Percentiles rank a stretch among this genome's conserved stretches.
Conservation (phyloP, 1,140 invertebrate species). For the Brachionus asplanchnoidis region DNA sequence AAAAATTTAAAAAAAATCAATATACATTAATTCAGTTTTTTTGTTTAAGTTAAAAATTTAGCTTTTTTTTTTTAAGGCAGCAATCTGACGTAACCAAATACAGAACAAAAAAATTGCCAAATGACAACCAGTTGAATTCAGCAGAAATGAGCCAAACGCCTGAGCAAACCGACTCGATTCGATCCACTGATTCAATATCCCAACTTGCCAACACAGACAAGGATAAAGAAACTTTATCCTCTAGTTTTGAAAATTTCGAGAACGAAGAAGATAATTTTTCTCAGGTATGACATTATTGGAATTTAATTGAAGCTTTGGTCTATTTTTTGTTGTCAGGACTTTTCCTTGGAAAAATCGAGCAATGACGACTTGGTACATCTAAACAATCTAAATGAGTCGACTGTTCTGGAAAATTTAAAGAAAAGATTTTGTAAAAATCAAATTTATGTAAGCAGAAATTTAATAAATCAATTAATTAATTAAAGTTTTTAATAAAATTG, state of each 20-base stretch:
- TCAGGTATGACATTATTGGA: neutral
- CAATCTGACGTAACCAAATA: neutral
- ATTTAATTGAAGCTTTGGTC: neutral
- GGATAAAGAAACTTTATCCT: neutral
- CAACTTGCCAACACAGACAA: neutral
- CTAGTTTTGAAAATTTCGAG: neutral
- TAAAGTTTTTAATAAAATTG: no score
- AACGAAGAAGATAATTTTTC: neutral
- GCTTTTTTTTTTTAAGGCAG: neutral
- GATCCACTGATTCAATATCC: neutral
- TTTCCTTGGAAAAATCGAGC: constrained; percentile 16
- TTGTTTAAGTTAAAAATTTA: neutral
- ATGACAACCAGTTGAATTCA: constrained; percentile 1
- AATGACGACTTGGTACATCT: constrained; percentile 30
- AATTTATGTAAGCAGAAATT: constrained; percentile 25
- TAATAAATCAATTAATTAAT: no score
- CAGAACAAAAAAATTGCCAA: neutral
- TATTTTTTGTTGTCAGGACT: neutral
- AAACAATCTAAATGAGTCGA: constrained; percentile 26
- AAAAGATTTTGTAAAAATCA: constrained; percentile 36
- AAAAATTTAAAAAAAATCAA: neutral
- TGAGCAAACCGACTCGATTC: neutral
- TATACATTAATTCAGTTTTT: neutral
- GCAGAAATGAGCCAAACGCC: neutral
- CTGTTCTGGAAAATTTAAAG: constrained; percentile 25